Evolutionary conservation across 2,797 vertebrate genomes (phyloP).

Genomic region (Micropoecilia bifurca): DNA sequence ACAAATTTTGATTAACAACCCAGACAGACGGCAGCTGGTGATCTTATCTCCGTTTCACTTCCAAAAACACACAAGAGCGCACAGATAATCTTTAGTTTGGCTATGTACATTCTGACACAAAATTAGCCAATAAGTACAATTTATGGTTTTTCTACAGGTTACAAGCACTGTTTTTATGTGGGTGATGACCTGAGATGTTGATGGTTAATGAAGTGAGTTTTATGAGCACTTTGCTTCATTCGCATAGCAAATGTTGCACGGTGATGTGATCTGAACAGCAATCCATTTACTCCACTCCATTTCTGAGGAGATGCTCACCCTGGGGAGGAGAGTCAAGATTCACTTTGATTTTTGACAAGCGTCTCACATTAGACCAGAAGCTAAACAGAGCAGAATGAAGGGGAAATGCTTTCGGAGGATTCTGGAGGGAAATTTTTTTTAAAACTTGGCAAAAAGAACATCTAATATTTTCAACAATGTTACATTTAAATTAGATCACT

Average conservation of each 20-base stretch:
- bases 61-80: not conserved
- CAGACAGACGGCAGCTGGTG: not conserved
- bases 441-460: not conserved
- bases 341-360: constrained; percentile 22
- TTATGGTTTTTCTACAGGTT: not conserved
- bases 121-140: not conserved
- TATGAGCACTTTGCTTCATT: constrained; percentile 19
- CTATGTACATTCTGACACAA: not conserved
- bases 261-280: constrained; percentile 24
- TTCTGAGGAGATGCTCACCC: constrained; percentile 18
- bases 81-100: constrained; percentile 8
- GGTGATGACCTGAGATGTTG: not conserved
- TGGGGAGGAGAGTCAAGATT: constrained; percentile 14
- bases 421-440: not conserved
- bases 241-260: not conserved
- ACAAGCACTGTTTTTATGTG: not conserved
- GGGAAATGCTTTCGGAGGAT: not conserved
- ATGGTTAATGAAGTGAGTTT: not conserved
- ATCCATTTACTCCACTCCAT: constrained; percentile 14
- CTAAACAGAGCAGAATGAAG: constrained; percentile 16
- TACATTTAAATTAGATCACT: not conserved
- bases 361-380: constrained; percentile 18
- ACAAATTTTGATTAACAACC: constrained; percentile 1
- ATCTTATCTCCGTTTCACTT: not conserved
- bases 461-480: not conserved